A percentile compares a stretch with the other conserved stretches of the same genome.
These are phyloP conservation scores for Archivesica marissinica DNA, from an alignment of 1,140 invertebrate genomes.

Conservation along the genomic window DNA sequence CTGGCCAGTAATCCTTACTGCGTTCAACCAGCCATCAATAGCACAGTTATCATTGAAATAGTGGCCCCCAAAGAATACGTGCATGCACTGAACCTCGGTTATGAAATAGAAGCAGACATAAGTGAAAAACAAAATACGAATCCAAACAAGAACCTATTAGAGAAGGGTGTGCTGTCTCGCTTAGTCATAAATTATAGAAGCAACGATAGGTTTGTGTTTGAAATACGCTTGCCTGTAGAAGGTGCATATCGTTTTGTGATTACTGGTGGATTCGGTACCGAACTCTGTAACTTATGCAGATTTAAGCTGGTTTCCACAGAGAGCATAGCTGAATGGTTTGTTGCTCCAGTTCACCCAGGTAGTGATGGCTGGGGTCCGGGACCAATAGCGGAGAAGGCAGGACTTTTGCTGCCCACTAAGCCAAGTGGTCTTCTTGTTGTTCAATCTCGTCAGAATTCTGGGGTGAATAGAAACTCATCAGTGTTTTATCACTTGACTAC, in stretches of 20 bases:
- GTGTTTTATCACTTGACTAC: slow-evolving; percentile 36
- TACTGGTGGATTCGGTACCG: slow-evolving; percentile 34
- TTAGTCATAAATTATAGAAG: slow-evolving; percentile 48
- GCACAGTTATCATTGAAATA: slow-evolving; percentile 30
- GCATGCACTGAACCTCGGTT: slow-evolving; percentile 31
- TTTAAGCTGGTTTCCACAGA: slow-evolving; percentile 33
- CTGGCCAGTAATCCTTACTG: slow-evolving; percentile 24
- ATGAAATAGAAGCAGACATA: background rate
- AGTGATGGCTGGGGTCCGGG: slow-evolving; percentile 44
- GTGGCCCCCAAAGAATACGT: slow-evolving; percentile 33
- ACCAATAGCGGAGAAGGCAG: slow-evolving; percentile 17
- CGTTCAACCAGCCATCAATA: slow-evolving; percentile 38
- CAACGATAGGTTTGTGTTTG: slow-evolving; percentile 50
- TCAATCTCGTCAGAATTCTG: background rate
- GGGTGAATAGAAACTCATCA: background rate
- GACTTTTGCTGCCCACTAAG: slow-evolving; percentile 33
- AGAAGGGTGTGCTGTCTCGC: background rate
- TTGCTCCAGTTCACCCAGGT: slow-evolving; percentile 8
- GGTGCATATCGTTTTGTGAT: slow-evolving; percentile 34
- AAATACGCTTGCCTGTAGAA: slow-evolving; percentile 19
- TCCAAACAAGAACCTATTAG: background rate
- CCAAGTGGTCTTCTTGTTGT: slow-evolving; percentile 39
- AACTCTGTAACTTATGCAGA: slow-evolving; percentile 39
- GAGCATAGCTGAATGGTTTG: slow-evolving; percentile 7
- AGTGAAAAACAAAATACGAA: background rate